phyloP scores from a whole-genome alignment of 2,797 vertebrate species.

The Caiman crocodilus region DNA sequence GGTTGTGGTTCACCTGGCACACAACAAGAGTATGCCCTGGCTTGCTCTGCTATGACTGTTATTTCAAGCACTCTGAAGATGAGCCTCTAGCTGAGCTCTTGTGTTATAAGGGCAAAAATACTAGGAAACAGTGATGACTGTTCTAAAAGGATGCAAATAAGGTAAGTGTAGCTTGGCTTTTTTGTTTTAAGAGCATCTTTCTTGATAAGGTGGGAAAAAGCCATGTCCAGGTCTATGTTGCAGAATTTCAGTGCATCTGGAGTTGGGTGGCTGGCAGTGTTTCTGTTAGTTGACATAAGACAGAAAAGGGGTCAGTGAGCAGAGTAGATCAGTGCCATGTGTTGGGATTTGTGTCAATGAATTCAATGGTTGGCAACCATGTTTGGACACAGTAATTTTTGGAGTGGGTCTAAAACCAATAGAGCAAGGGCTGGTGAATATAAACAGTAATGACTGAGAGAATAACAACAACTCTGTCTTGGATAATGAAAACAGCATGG shows the following conservation, averaged over 20 bases:
- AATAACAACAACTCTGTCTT: not conserved
- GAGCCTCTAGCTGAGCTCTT: rapidly evolving
- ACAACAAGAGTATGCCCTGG: not conserved
- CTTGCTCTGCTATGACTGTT: not conserved
- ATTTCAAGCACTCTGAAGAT: not conserved
- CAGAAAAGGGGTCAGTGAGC: not conserved
- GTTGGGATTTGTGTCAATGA: not conserved
- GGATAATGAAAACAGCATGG: not conserved
- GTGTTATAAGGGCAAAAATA: not conserved
- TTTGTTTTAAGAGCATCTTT: not conserved
- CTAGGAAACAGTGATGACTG: not conserved
- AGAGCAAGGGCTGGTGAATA: not conserved
- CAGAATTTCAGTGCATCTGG: not conserved
- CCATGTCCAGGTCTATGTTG: not conserved
- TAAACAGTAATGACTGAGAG: not conserved
- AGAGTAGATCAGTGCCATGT: not conserved
- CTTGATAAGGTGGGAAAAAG: not conserved
- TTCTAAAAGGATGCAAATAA: not conserved
- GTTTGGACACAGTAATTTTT: not conserved
- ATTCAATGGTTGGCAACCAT: not conserved
- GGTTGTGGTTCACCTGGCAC: not conserved
- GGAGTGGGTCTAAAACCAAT: not conserved
- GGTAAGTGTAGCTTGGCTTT: not conserved
- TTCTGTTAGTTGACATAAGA: not conserved
- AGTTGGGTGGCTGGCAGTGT: not conserved